These are phyloP conservation scores for Eleginops maclovinus DNA, from an alignment of 2,113 vertebrate species.

Conservation along the genomic window DNA sequence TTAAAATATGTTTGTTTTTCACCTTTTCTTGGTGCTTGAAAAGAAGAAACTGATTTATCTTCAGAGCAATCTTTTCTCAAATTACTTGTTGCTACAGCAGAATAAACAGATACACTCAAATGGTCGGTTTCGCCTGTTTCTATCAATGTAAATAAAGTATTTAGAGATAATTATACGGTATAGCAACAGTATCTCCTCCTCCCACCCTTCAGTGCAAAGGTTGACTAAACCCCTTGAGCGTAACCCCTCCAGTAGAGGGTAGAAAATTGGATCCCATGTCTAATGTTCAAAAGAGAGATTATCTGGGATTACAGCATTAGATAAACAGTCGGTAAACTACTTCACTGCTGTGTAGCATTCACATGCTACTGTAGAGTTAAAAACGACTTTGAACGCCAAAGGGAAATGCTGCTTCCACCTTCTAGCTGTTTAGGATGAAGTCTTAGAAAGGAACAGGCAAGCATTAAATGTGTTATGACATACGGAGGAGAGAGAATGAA, in stretches of 20 bases:
- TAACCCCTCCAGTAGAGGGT: constrained; percentile 8
- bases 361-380: not conserved
- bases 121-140: not conserved
- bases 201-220: not conserved
- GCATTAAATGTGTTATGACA: constrained; percentile 29
- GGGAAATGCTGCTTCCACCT: not conserved
- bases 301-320: constrained; percentile 39
- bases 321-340: constrained; percentile 27
- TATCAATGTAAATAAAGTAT: not conserved
- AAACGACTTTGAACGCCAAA: not conserved
- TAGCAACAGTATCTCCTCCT: not conserved
- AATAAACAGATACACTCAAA: too few species aligned
- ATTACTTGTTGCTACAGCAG: not conserved
- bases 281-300: constrained; percentile 43
- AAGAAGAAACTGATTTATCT: not conserved
- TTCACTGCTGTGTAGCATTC: not conserved
- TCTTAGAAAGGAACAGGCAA: not conserved
- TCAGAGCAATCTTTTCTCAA: not conserved
- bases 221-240: not conserved
- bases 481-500: constrained; percentile 7
- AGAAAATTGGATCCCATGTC: constrained; percentile 29
- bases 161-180: not conserved
- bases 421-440: constrained; percentile 22
- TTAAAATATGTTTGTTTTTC: not conserved
- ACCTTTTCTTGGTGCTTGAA: not conserved